Base-by-base conservation (phyloP, 2,797 vertebrate genomes). In the Danio aesculapii region DNA sequence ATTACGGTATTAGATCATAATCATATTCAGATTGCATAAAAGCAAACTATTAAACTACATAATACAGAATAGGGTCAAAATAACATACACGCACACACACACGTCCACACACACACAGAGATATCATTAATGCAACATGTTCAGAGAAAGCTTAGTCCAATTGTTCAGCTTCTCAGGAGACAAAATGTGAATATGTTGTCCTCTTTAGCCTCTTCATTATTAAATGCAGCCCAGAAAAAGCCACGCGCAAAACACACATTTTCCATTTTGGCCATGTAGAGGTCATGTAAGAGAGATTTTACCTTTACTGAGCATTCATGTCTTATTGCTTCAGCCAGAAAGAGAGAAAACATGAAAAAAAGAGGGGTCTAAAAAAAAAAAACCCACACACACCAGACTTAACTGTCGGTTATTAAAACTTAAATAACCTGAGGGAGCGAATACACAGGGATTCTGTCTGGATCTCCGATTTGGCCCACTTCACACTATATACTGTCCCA, bases 231-330 rank as follows among this genome's bases (percentile, higher is more conserved):
- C 92, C 92, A 92, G 83, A 95, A 96, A 96, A 93, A 91, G 55
- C 90, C 92, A 90, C 94, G 92, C 90, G 86, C 94, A 95, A 92
- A 97, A 98, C 95, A 97, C 94, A 96, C 94, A 96, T 97, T 87
- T 97, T 97, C 96, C 96, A 97, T 98, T 98, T 96, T 94, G 93
- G 94, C 92, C 92, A 95, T 95, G 95, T 95, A 92, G 92, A 89
- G 93, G 92, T 91, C 88, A 91, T 91, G 94, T 91, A 83, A 72
- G 61, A 90, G 92, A 82, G 88, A 91, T 89, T 91, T 93, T 91
- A 50, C 86, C 82, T 84, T 84, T 84, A 87, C 77, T 84, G 43
- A 82, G 87, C 83, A 83, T 83, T 88, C 75, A 62, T 87, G 90
- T 90, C 81, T 88, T 74, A 71, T 83, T 64, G 79, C 82, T 61